Conservation (phyloP, 1,140 invertebrate species). For the Manduca sexta region DNA sequence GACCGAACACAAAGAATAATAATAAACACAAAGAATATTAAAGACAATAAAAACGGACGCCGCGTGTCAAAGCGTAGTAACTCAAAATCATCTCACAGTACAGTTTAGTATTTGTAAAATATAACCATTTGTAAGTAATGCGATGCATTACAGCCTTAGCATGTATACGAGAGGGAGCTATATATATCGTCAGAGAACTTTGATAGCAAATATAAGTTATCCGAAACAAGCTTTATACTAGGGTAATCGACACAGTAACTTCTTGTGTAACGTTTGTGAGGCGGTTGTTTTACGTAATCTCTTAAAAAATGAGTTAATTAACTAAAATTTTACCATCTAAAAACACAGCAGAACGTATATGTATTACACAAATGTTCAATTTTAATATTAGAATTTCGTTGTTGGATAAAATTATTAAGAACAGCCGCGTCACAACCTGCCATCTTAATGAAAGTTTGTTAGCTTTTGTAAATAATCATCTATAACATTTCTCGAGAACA, state of each 20-base stretch:
- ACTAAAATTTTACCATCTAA: no score
- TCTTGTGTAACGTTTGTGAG: not conserved
- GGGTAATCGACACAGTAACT: conserved; percentile 30
- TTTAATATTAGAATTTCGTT: no score
- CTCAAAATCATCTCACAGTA: conserved; percentile 1
- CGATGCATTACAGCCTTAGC: conserved; percentile 65
- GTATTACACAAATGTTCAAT: no score
- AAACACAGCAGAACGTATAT: no score
- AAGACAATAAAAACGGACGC: no score
- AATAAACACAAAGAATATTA: not conserved
- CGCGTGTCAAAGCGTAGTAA: no score
- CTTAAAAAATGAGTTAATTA: no score
- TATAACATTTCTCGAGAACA: no score
- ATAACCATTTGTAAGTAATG: conserved; percentile 32
- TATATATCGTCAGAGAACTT: conserved; percentile 51
- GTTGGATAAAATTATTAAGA: no score
- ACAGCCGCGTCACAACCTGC: conserved; percentile 36
- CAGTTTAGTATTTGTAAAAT: conserved; percentile 6
- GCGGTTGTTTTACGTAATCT: conserved; percentile 8
- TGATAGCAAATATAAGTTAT: conserved; percentile 49
- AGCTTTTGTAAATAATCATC: conserved; percentile 63
- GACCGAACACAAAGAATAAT: not conserved
- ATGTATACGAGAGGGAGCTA: conserved; percentile 68
- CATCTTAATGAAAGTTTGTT: conserved; percentile 46
- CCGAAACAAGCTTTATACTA: conserved; percentile 66